A percentile compares a stretch with the other conserved stretches of the same genome.
These are phyloP conservation scores for Coptodon bakossiorum DNA, from an alignment of 2,113 vertebrate species.

Conservation along the genomic window DNA sequence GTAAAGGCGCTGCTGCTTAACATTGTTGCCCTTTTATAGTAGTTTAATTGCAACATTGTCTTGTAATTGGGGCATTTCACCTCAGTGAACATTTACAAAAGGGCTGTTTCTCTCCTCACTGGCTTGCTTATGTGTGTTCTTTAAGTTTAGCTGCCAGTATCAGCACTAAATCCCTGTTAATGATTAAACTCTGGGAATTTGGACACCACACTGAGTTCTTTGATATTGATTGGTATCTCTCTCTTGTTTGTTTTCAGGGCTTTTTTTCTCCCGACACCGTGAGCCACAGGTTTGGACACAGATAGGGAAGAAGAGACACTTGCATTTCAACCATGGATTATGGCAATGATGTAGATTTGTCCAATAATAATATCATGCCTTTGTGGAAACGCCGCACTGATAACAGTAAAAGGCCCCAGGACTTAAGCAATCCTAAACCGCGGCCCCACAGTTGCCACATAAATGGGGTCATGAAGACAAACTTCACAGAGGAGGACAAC, in stretches of 20 bases:
- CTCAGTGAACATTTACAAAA: conserved; percentile 30
- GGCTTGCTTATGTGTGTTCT: neutral
- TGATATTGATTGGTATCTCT: conserved; percentile 10
- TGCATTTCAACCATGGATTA: conserved; percentile 72
- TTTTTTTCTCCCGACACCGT: neutral
- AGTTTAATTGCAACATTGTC: neutral
- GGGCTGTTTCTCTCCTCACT: neutral
- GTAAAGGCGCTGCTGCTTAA: neutral
- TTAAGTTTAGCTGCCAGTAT: neutral
- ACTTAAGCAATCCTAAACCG: conserved; percentile 48
- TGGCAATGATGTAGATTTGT: conserved; percentile 77
- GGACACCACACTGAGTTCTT: neutral
- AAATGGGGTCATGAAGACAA: conserved; percentile 74
- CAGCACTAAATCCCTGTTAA: conserved; percentile 34
- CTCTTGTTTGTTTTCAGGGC: conserved; percentile 12
- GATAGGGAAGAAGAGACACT: neutral
- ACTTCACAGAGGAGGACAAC: conserved; percentile 80
- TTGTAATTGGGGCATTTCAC: conserved; percentile 42
- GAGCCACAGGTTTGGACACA: neutral
- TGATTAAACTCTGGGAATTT: conserved; percentile 45
- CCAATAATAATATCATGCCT: conserved; percentile 71
- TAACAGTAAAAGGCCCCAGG: conserved; percentile 40
- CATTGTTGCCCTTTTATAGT: neutral
- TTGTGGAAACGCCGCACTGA: conserved; percentile 74
- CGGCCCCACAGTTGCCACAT: conserved; percentile 82